A percentile compares a stretch with the other conserved stretches of the same genome.
These are phyloP conservation scores for Proterorhinus semilunaris DNA, from an alignment of 2,113 vertebrate genomes.

Conservation along the genomic window DNA sequence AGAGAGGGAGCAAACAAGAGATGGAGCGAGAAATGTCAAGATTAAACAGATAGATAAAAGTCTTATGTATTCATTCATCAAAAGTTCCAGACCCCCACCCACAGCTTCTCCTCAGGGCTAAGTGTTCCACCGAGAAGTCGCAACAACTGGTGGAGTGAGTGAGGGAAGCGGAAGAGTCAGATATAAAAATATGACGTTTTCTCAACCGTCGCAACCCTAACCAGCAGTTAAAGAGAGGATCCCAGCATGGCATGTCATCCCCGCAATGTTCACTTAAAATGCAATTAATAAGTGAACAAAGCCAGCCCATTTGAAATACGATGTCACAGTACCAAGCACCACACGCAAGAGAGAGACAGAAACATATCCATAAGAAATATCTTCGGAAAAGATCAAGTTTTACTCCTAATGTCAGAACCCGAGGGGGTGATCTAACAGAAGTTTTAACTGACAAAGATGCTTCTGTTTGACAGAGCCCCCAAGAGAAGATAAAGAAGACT, in stretches of 20 bases:
- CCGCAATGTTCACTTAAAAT: constrained; percentile 63
- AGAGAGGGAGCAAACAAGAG: constrained; percentile 51
- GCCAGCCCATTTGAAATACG: constrained; percentile 55
- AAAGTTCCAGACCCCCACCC: constrained; percentile 79
- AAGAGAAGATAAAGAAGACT: neutral
- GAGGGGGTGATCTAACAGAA: constrained; percentile 53
- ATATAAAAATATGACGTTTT: constrained; percentile 28
- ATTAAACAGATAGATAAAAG: constrained; percentile 76
- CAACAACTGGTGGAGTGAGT: constrained; percentile 70
- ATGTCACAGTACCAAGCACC: constrained; percentile 37
- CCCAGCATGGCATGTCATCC: constrained; percentile 70
- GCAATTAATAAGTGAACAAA: constrained; percentile 79
- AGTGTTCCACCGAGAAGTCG: constrained; percentile 69
- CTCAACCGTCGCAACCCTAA: constrained; percentile 45
- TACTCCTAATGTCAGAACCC: constrained; percentile 41
- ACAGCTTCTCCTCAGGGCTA: constrained; percentile 77
- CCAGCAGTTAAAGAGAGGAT: constrained; percentile 70
- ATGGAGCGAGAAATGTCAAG: constrained; percentile 53
- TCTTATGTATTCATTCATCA: constrained; percentile 79
- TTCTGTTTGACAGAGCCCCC: neutral
- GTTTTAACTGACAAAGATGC: constrained; percentile 37
- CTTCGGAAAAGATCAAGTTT: constrained; percentile 30
- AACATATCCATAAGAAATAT: constrained; percentile 28
- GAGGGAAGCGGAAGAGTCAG: constrained; percentile 34
- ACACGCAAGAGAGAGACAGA: constrained; percentile 32